These are phyloP conservation scores for Hoplostethus atlanticus DNA, from an alignment of 2,797 vertebrate species.

Conservation along the genomic window DNA sequence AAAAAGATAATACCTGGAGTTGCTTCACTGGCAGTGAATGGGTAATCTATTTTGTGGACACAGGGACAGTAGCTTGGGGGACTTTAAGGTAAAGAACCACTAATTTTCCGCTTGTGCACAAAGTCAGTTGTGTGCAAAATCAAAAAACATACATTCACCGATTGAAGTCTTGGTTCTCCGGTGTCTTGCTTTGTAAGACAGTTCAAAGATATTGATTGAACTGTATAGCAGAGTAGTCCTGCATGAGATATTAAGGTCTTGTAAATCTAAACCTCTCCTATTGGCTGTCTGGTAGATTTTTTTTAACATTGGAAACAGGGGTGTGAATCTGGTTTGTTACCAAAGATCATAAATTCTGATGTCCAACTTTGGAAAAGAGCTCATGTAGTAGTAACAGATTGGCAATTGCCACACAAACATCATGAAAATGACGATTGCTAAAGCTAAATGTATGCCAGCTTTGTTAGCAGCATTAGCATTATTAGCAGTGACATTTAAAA, in stretches of 20 bases:
- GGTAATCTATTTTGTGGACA: neutral
- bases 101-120: neutral
- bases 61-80: neutral
- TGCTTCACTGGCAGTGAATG: neutral
- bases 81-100: neutral
- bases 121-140: neutral
- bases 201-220: slow-evolving; percentile 8
- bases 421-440: too few species aligned
- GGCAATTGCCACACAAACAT: too few species aligned
- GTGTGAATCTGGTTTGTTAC: neutral
- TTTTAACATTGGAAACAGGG: neutral
- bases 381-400: neutral
- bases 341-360: neutral
- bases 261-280: neutral
- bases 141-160: neutral
- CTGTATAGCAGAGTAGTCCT: neutral
- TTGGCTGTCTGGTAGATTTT: neutral
- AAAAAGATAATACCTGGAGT: too few species aligned
- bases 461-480: too few species aligned
- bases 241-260: neutral
- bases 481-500: too few species aligned
- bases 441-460: too few species aligned
- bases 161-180: neutral
- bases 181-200: neutral
- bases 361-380: neutral